Percentiles rank a stretch among this genome's conserved stretches.
Evolutionary conservation across 2,113 vertebrate species (phyloP).

Genomic region (Phylloscopus whistleri): DNA sequence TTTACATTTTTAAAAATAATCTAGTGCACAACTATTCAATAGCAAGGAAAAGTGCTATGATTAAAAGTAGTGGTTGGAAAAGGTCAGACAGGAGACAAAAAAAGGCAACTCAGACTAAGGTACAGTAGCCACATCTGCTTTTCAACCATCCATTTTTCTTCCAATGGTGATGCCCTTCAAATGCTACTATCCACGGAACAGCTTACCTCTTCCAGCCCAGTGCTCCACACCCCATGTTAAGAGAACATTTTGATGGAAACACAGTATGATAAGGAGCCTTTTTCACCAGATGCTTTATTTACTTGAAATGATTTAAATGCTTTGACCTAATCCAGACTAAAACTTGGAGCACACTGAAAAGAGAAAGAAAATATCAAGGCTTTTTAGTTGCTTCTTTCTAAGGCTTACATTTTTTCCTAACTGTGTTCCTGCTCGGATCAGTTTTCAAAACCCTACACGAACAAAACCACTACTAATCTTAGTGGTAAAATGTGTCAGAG

Average conservation of each 20-base stretch:
- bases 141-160: neutral
- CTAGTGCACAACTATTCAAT: neutral
- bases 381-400: neutral
- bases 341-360: neutral
- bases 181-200: neutral
- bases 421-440: neutral
- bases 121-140: neutral
- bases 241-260: slow-evolving; percentile 28
- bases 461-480: neutral
- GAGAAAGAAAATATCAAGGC: neutral
- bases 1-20: neutral
- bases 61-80: neutral
- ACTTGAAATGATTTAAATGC: slow-evolving; percentile 35
- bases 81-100: neutral
- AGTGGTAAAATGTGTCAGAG: neutral
- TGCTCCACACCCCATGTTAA: neutral
- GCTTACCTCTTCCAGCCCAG: slow-evolving; percentile 18
- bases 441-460: neutral
- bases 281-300: slow-evolving; percentile 43
- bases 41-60: neutral
- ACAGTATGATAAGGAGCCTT: neutral
- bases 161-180: neutral
- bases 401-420: neutral
- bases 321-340: slow-evolving; percentile 16
- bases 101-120: neutral